Evolutionary conservation across 2,888 invertebrate species (phyloP).

Genomic region (Acrobasis repandana): DNA sequence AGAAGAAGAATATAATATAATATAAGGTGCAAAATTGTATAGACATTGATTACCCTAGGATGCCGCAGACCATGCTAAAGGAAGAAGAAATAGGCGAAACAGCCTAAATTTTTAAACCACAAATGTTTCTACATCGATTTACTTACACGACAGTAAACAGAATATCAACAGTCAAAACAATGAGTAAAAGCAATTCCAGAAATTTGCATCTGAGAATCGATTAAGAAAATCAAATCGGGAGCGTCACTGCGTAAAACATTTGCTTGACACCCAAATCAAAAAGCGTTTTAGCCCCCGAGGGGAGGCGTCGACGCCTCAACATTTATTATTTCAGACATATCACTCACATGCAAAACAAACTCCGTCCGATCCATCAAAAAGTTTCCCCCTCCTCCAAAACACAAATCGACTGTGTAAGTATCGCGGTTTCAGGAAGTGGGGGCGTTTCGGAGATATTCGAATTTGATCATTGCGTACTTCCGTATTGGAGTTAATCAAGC

Average conservation of each 20-base stretch:
- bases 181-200: conserved; percentile 38
- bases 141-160: neutral
- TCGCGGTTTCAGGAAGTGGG: conserved; percentile 60
- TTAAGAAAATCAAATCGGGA: conserved; percentile 81
- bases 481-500: neutral
- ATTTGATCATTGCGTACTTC: conserved; percentile 26
- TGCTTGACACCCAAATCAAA: conserved; percentile 83
- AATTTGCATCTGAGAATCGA: conserved; percentile 75
- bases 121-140: too few species aligned
- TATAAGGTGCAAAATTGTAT: too few species aligned
- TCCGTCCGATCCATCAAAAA: conserved; percentile 82
- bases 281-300: conserved; percentile 80
- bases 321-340: conserved; percentile 84
- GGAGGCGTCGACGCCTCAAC: conserved; percentile 81
- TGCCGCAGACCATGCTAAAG: too few species aligned
- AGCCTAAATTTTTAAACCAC: too few species aligned
- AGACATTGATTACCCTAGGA: too few species aligned
- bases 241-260: conserved; percentile 80
- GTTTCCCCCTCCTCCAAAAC: conserved; percentile 64
- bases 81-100: too few species aligned
- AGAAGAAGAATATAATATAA: too few species aligned
- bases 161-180: conserved; percentile 40
- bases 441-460: conserved; percentile 35
- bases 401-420: conserved; percentile 82
- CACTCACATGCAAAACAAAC: conserved; percentile 84